phyloP scores from a whole-genome alignment of 2,113 vertebrate species.

The Oxyruncus cristatus region DNA sequence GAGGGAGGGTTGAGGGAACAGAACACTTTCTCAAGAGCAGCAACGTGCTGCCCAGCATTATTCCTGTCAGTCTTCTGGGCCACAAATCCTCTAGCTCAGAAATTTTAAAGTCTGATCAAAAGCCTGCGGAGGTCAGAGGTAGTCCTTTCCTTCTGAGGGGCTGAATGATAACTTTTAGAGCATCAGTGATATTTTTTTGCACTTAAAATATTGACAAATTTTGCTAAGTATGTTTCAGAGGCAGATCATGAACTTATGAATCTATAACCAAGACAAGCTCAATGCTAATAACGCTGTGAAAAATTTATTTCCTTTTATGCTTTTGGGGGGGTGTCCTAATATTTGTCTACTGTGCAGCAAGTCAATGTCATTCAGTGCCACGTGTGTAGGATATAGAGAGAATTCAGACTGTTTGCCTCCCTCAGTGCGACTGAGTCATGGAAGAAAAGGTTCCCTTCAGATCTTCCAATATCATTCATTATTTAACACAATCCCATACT shows the following conservation, averaged over 20 bases:
- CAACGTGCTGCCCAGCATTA: fast-evolving
- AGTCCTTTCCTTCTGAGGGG: not conserved
- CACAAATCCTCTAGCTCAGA: not conserved
- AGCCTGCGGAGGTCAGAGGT: not conserved
- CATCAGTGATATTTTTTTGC: not conserved
- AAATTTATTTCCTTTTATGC: not conserved
- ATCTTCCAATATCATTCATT: not conserved
- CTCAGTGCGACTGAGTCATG: not conserved
- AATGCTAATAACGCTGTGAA: not conserved
- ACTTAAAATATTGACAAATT: not conserved
- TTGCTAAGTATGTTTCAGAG: not conserved
- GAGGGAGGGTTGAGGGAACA: not conserved
- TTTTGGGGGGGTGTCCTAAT: not conserved
- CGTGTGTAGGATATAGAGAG: not conserved
- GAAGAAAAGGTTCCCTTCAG: not conserved
- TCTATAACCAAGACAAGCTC: not conserved
- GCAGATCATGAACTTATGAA: not conserved
- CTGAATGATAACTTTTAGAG: not conserved
- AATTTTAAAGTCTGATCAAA: not conserved
- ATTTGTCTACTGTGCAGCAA: not conserved
- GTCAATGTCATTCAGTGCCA: not conserved
- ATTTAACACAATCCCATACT: not conserved
- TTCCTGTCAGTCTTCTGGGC: not conserved
- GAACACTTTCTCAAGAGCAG: not conserved
- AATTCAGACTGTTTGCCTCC: not conserved